These are phyloP conservation scores for Mirounga angustirostris DNA, from an alignment of 2,113 vertebrate genomes.

Conservation along the genomic window DNA sequence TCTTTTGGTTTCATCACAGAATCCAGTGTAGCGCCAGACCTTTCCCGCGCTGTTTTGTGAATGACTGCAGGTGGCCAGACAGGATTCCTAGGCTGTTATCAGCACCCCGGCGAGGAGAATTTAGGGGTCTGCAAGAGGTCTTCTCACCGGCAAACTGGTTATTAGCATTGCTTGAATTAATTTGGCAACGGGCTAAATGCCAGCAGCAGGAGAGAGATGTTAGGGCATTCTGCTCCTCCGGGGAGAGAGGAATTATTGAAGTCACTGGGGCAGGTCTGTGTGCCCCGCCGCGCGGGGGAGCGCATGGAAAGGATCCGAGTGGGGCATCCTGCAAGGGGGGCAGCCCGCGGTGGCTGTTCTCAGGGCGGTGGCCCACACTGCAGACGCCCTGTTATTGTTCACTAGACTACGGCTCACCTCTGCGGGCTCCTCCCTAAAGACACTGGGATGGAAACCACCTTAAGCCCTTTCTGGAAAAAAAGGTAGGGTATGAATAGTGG, in stretches of 20 bases:
- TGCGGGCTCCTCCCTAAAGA: not conserved
- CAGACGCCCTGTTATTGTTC: not conserved
- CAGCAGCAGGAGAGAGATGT: conserved; percentile 74
- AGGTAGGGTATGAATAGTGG: not conserved
- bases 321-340: accelerated
- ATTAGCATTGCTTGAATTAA: conserved; percentile 75
- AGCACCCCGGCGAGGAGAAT: conserved; percentile 49
- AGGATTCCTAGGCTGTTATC: conserved; percentile 65
- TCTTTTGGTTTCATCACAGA: conserved; percentile 41
- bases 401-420: not conserved
- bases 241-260: not conserved
- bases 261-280: not conserved
- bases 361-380: accelerated
- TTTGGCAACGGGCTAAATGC: conserved; percentile 57
- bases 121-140: conserved; percentile 72
- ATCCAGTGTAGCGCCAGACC: not conserved
- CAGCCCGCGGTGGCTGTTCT: not conserved
- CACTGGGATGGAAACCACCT: not conserved
- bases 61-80: conserved; percentile 70
- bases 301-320: not conserved
- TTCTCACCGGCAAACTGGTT: conserved; percentile 44
- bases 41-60: conserved; percentile 49
- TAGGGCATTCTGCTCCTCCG: conserved; percentile 51
- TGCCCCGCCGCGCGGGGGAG: not conserved
- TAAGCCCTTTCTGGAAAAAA: not conserved